phyloP scores from a whole-genome alignment of 2,797 vertebrate species.

The Rhabdomys pumilio region DNA sequence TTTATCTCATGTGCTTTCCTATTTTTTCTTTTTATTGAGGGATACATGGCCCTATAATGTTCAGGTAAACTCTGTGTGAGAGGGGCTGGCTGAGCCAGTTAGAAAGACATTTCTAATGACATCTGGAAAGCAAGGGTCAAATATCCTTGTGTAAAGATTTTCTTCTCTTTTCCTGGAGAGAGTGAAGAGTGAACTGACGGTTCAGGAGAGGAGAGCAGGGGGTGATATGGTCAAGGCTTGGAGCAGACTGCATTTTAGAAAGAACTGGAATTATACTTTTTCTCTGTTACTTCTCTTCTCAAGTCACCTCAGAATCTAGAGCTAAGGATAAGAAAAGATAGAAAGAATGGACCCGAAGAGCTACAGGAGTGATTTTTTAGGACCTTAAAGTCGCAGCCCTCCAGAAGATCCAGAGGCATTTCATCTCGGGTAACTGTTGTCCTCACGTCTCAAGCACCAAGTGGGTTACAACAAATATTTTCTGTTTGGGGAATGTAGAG shows the following conservation, averaged over 20 bases:
- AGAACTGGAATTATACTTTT: conserved; percentile 35
- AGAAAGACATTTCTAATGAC: conserved; percentile 53
- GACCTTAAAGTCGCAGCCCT: conserved; percentile 23
- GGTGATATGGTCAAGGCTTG: neutral
- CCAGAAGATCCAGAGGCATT: neutral
- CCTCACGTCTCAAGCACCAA: neutral
- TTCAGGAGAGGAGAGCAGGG: conserved; percentile 30
- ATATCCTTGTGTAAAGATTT: neutral
- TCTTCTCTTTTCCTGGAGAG: conserved; percentile 1
- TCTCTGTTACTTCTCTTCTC: conserved; percentile 41
- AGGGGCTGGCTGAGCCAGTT: neutral
- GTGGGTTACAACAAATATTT: conserved; percentile 37
- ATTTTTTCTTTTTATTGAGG: neutral
- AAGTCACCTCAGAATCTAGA: conserved; percentile 16
- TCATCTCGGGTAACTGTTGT: neutral
- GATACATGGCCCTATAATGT: neutral
- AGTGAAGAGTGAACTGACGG: neutral
- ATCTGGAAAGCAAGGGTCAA: conserved; percentile 70
- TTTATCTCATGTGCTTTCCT: neutral
- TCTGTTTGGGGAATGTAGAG: conserved; percentile 31
- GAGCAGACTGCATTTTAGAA: neutral
- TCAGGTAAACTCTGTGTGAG: neutral
- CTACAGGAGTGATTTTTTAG: neutral
- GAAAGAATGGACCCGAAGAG: neutral
- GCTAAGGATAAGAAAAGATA: neutral